Conservation (phyloP, 2,888 invertebrate genomes). For the Anthrax anthrax region DNA sequence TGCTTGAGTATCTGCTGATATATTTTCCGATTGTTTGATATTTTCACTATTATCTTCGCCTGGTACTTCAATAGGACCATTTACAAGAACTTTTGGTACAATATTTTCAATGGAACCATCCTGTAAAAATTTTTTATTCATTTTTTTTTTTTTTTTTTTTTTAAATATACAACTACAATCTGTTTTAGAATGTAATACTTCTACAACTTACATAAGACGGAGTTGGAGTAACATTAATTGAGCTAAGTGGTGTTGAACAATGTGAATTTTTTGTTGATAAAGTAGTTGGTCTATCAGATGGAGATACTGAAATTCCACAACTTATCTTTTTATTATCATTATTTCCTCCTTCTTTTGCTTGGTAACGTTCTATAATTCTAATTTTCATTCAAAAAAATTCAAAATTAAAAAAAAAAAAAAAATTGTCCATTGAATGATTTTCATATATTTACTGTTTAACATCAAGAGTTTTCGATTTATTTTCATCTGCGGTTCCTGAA, state of each 20-base stretch:
- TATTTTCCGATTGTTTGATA: not conserved
- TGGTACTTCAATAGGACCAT: not conserved
- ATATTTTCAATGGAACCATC: not conserved
- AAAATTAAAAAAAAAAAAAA: not conserved
- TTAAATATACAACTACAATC: too few species aligned
- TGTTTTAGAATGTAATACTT: too few species aligned
- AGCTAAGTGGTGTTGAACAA: conserved; percentile 8
- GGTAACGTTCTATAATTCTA: conserved; percentile 1
- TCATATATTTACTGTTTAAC: conserved; percentile 4
- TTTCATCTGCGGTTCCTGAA: not conserved
- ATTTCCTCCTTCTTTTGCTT: not conserved
- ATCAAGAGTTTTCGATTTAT: not conserved
- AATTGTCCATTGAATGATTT: not conserved
- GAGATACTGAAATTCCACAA: not conserved
- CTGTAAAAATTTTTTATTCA: too few species aligned
- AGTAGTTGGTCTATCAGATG: not conserved
- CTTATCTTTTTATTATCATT: not conserved
- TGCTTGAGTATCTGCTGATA: too few species aligned
- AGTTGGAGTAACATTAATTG: conserved; percentile 2
- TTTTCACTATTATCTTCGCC: not conserved
- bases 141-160: too few species aligned
- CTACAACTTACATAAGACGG: conserved; percentile 6
- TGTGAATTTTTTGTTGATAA: not conserved
- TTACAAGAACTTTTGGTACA: conserved; percentile 2
- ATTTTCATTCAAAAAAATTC: not conserved